Conservation (phyloP, 2,113 vertebrate species). For the Antechinus flavipes region DNA sequence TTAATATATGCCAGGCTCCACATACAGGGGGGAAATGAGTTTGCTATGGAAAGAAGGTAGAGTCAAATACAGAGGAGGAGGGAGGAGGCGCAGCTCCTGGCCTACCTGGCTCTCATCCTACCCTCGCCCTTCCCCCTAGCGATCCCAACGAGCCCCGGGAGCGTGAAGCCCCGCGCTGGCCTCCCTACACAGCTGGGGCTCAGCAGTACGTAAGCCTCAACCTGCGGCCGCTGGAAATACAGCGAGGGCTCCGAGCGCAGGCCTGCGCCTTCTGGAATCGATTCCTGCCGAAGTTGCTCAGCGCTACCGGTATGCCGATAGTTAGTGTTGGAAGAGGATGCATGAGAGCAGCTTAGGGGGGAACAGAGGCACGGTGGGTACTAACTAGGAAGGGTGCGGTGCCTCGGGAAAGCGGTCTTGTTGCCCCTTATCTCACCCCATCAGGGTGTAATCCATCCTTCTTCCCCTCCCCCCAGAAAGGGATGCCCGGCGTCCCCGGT, state of each 20-base stretch:
- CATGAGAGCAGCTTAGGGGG: not conserved
- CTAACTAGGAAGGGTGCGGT: no score
- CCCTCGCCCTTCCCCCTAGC: constrained; percentile 75
- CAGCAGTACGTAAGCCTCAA: constrained; percentile 91
- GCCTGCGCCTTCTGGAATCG: constrained; percentile 94
- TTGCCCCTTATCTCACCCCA: not conserved
- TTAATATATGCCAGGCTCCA: not conserved
- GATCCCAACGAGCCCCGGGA: constrained; percentile 88
- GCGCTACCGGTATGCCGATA: constrained; percentile 89
- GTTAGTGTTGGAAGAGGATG: not conserved
- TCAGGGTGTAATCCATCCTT: constrained; percentile 62
- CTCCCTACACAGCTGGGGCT: constrained; percentile 85
- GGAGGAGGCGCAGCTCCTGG: not conserved
- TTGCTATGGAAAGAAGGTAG: not conserved
- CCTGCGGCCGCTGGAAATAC: constrained; percentile 85
- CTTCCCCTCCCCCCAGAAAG: constrained; percentile 59
- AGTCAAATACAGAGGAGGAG: no score
- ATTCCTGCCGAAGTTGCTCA: constrained; percentile 93
- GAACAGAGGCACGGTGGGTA: not conserved
- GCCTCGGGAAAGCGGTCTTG: not conserved
- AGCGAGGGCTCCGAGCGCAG: constrained; percentile 90
- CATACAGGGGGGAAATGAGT: not conserved
- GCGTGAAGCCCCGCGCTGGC: constrained; percentile 85
- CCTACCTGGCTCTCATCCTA: not conserved
- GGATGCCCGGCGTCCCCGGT: constrained; percentile 69